Percentiles rank a stretch among this genome's conserved stretches.
phyloP scores from a whole-genome alignment of 2,113 vertebrate genomes.

The Myotis brandtii region DNA sequence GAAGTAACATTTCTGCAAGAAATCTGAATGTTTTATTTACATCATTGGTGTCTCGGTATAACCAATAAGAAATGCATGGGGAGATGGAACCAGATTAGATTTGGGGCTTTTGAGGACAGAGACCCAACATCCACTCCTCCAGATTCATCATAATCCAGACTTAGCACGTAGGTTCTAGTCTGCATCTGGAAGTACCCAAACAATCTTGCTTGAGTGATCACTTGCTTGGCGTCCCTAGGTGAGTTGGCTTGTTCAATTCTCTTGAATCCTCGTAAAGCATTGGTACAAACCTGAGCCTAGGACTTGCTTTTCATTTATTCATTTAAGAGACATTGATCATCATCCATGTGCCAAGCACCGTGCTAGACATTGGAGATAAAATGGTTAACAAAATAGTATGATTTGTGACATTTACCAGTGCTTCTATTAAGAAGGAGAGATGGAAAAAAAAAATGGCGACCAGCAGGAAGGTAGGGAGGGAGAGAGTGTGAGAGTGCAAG shows the following conservation, averaged over 20 bases:
- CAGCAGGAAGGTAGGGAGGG: too few species aligned
- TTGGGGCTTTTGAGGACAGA: constrained; percentile 11
- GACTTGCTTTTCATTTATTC: background rate
- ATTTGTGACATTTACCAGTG: background rate
- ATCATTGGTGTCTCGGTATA: constrained; percentile 32
- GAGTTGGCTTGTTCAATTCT: background rate
- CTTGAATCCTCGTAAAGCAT: background rate
- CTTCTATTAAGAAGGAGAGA: background rate
- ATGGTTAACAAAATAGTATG: background rate
- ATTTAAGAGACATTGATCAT: background rate
- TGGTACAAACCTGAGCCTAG: background rate
- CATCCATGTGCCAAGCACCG: background rate
- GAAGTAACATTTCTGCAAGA: constrained; percentile 62
- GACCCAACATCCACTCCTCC: background rate
- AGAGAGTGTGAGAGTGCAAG: too few species aligned
- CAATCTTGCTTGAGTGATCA: background rate
- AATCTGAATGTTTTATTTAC: constrained; percentile 77
- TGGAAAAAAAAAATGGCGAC: too few species aligned
- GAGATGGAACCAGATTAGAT: background rate
- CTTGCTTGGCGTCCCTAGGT: background rate
- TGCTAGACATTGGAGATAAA: background rate
- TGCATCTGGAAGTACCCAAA: background rate
- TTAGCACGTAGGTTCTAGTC: background rate
- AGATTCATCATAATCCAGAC: background rate
- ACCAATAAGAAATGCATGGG: background rate